Evolutionary conservation across 2,797 vertebrate genomes (phyloP).

Genomic region (Coranthus polyacanthus): DNA sequence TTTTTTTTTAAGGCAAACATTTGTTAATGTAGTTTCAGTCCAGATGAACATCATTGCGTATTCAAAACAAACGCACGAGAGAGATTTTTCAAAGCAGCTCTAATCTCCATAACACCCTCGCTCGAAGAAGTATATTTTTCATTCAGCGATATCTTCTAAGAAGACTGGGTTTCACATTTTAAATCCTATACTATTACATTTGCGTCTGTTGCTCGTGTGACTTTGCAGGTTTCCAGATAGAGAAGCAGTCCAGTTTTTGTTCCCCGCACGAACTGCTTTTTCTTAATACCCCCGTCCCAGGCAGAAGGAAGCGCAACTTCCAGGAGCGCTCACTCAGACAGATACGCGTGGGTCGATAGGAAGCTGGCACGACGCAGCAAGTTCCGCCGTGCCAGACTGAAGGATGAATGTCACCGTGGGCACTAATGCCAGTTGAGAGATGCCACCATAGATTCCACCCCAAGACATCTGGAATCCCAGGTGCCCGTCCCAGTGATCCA

Average conservation of each 20-base stretch:
- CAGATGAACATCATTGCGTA: conserved; percentile 33
- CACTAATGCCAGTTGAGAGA: conserved; percentile 70
- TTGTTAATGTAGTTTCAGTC: conserved; percentile 35
- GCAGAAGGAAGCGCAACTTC: conserved; percentile 48
- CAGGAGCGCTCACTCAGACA: conserved; percentile 55
- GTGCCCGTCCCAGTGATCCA: conserved; percentile 71
- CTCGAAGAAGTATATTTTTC: conserved; percentile 43
- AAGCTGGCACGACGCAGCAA: conserved; percentile 66
- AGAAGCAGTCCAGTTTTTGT: conserved; percentile 23
- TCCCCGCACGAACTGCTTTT: conserved; percentile 18
- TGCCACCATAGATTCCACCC: conserved; percentile 71
- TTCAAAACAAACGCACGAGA: conserved; percentile 56
- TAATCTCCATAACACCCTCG: conserved; percentile 48
- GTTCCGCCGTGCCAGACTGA: conserved; percentile 63
- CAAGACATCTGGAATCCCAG: conserved; percentile 85
- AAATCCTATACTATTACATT: conserved; percentile 27
- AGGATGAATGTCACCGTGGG: conserved; percentile 74
- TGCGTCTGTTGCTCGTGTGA: conserved; percentile 20
- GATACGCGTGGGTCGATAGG: conserved; percentile 68
- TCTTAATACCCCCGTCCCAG: conserved; percentile 24
- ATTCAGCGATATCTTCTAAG: conserved; percentile 29
- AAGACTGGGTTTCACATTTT: conserved; percentile 34
- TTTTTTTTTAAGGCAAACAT: conserved; percentile 60
- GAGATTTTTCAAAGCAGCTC: conserved; percentile 55
- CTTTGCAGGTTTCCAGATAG: conserved; percentile 38